phyloP scores from a whole-genome alignment of 2,113 vertebrate species.

The Prunella himalayana region DNA sequence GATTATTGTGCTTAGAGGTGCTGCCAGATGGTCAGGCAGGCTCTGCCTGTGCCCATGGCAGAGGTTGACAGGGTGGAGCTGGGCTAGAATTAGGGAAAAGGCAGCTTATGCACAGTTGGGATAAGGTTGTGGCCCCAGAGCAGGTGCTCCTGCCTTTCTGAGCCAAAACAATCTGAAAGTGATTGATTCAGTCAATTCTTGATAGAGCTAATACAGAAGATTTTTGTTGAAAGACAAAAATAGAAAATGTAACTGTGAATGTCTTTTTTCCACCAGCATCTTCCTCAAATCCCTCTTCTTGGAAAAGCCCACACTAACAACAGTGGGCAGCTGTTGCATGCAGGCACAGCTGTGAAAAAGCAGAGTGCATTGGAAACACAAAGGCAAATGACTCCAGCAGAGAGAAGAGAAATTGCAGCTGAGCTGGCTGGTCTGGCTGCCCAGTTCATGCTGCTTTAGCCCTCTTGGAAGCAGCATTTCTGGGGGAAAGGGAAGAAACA shows the following conservation, averaged over 20 bases:
- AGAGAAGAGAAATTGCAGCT: background rate
- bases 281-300: background rate
- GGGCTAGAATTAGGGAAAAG: background rate
- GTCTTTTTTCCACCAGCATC: background rate
- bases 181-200: background rate
- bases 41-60: background rate
- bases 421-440: background rate
- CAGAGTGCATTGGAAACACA: background rate
- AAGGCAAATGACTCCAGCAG: background rate
- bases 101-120: background rate
- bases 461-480: background rate
- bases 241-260: background rate
- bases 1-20: constrained; percentile 32
- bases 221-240: background rate
- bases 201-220: background rate
- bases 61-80: background rate
- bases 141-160: background rate
- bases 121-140: background rate
- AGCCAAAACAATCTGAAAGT: background rate
- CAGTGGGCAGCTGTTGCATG: background rate
- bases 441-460: background rate
- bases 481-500: background rate
- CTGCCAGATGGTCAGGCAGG: constrained; percentile 31
- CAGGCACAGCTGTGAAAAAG: background rate
- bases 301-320: background rate